Base-by-base conservation (phyloP, 2,797 vertebrate genomes). In the Xerus rutilus region DNA sequence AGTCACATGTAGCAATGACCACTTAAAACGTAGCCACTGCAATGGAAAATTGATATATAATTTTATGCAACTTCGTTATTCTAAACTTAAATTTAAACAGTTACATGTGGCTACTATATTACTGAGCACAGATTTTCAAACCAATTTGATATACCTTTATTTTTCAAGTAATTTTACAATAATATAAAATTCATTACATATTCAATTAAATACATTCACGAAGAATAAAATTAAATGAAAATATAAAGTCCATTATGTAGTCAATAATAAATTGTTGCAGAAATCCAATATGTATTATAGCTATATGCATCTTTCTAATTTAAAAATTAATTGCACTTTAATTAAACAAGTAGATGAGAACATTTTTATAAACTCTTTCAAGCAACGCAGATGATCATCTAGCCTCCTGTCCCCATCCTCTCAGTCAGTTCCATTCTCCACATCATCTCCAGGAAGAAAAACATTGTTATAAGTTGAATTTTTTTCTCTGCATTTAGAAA, bases 261-360 rank as follows among this genome's bases (percentile, higher is more conserved):
- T 47, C 35, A 81, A 43, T 86, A 70, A 88, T 43, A 93, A 92
- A 78, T 88, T 47, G 30, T 32, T 87, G 0, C 43, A 62, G 64
- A 47, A 87, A 82, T 72, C 62, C 39, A 39, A 52, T 67, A 77
- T 77, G 20, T n/a, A 65, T 87, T 79, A 49, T 74, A 74, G n/a
- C 25, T 77, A 49, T 78, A 85, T 28, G 43, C 4, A 57, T 77
- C 14, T 79, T 89, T 92, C 35, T 23, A 95, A 93, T 74, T 97
- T 85, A 76, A 88, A 87, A 76, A 90, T 43, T 64, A 88, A 78
- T 69, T 70, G 20, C n/a, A 90, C 73, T 91, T 94, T 87, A 93
- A 87, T 92, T 89, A 87, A 77, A 67, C 21, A 30, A 95, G 67
- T 35, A 54, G 9, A 76, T 74, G 39, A 74, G 20, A 85, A 74